Base-by-base conservation (phyloP, 2,797 vertebrate genomes). In the Mionectes olivaceus region DNA sequence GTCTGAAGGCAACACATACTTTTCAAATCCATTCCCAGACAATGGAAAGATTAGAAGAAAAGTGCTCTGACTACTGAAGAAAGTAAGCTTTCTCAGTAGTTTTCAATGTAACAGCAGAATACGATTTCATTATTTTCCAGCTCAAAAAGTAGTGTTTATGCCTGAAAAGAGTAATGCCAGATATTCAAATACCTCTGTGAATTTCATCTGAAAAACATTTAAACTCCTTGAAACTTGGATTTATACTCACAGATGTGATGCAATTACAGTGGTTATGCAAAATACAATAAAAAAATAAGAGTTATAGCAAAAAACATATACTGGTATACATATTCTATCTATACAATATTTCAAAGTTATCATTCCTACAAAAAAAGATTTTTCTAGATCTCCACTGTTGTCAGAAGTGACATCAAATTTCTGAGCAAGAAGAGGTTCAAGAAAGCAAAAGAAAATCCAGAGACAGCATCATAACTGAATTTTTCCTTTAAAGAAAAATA, bases 381-480 rank as follows among this genome's bases (percentile, higher is more conserved):
- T 79, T 79, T 78, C 14, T 32, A 56, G 32, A 65, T 23, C 33
- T 70, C 14, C 8, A 53, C 6, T 3, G 1, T 2, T 59, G 46
- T 64, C 18, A 69, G 30, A 35, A 79, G 28, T 33, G 39, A 77
- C 8, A 41, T 61, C 25, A 6, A 21, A 5, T 75, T 74, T 85
- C 49, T 87, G 30, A 89, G 52, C 65, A 89, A 83, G 22, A 11
- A 80, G 39, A 81, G 4, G 52, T 57, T 64, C 35, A 47, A 64
- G 27, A 65, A 70, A 63, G 11, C 37, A 69, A 79, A 67, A 47
- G 12, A 79, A 60, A 13, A 60, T 16, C 79, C 37, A 59, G 47
- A 70, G 19, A n/a, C 5, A 74, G 2, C 8, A 55, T 0, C 0
- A 10, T 43, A 84, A 74, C 5, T 19, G 7, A 49, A 2, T 63